Base-by-base conservation (phyloP, 2,888 invertebrate genomes). In the Scaptomyza caliginosa region DNA sequence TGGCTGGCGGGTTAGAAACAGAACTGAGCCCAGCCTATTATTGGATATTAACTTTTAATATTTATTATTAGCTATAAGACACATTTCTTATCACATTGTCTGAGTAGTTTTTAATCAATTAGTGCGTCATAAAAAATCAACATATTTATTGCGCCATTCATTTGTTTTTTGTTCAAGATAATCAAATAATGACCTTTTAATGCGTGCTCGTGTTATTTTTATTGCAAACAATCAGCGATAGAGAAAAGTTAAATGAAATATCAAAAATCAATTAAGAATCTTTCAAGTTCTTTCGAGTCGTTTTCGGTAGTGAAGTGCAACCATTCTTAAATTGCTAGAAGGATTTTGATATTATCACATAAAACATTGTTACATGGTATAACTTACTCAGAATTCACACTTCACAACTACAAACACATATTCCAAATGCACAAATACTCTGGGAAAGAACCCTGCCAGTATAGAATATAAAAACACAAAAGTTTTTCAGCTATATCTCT, bases 1-100 rank as follows among this genome's bases (percentile, higher is more conserved):
- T 81, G 81, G 81, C 23, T 86, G 45, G 65, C 55, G 16, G 45
- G 21, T 17, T 58, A 54, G 23, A 1, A 34, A 13, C 8, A n/a
- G 13, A 19, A 11, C 2, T 8, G 2, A n/a, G 5, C 10, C 19
- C 2, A 6, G 11, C 16, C 28, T 11, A 4, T 8, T 21, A 8
- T 24, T 21, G n/a, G 1, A 34, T 26, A 13, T 52, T 32, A 32
- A 7, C 17, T 42, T 7, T 26, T 2, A n/a, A 28, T 5, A 59
- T 39, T 57, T 59, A 59, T 48, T 40, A 11, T 16, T 46, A 58
- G 30, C n/a, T n/a, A n/a, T n/a, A n/a, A n/a, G n/a, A n/a, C n/a
- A n/a, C n/a, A n/a, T n/a, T n/a, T n/a, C n/a, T n/a, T n/a, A n/a
- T n/a, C n/a, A n/a, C n/a, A n/a, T n/a, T n/a, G n/a, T n/a, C n/a